phyloP scores from a whole-genome alignment of 1,140 invertebrate genomes.

The Drosophila ambigua region DNA sequence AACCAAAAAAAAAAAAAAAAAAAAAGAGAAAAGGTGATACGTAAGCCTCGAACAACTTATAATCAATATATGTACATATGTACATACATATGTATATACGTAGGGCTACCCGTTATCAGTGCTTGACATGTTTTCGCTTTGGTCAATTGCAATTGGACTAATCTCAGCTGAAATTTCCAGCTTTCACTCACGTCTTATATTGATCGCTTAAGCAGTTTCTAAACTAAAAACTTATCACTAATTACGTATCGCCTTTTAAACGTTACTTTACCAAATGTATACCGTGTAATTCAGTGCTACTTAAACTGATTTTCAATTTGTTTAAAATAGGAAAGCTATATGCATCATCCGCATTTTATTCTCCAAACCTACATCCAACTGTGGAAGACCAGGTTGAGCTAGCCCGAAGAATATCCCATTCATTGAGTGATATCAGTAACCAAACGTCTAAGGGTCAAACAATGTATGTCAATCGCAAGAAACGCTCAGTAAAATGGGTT shows the following conservation, averaged over 20 bases:
- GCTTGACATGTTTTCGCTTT: background rate
- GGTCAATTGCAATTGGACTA: background rate
- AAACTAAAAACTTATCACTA: background rate
- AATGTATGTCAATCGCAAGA: slow-evolving; percentile 98
- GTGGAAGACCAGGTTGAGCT: slow-evolving; percentile 97
- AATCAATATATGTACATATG: too few relatives aligned
- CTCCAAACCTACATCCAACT: slow-evolving; percentile 93
- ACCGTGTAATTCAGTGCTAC: background rate
- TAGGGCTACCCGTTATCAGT: slow-evolving; percentile 10
- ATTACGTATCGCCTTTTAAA: slow-evolving; percentile 74
- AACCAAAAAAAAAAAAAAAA: slow-evolving; percentile 16
- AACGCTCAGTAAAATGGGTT: slow-evolving; percentile 96
- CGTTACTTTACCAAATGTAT: background rate
- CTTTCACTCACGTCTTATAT: background rate
- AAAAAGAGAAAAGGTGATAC: slow-evolving; percentile 69
- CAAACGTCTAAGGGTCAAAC: slow-evolving; percentile 95
- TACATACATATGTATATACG: too few relatives aligned
- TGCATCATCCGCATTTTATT: slow-evolving; percentile 97
- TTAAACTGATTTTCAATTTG: slow-evolving; percentile 42
- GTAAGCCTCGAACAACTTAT: slow-evolving; percentile 35
- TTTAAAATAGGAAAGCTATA: slow-evolving; percentile 92
- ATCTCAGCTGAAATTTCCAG: background rate
- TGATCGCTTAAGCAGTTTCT: too few relatives aligned
- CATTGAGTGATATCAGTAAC: slow-evolving; percentile 96
- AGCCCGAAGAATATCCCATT: slow-evolving; percentile 94